Evolutionary conservation across 1,140 invertebrate genomes (phyloP), one percentile per base, ranked within the genome.

Genomic region (Thereuonema tuberculata): DNA sequence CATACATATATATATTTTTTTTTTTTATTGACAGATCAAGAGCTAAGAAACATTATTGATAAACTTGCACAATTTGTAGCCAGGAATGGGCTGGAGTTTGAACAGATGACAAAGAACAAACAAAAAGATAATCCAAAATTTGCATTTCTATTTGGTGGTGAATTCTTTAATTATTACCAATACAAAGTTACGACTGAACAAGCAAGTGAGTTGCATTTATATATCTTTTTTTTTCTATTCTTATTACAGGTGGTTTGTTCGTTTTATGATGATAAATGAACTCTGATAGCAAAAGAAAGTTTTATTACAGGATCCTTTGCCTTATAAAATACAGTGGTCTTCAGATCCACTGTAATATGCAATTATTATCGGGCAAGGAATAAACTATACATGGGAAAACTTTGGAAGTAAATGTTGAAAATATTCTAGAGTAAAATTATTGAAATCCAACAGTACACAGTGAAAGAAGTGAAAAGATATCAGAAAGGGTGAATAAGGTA

Each of bases 11-110:
- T 59, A 24, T n/a, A 43, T 56, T 31, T n/a, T 26, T 48, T 52
- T 46, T n/a, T 57, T 9, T 52, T 31, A 21, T 57, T 67, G 69
- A 49, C 70, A 93, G 92, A 95, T 80, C 84, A 83, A 67, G 92
- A 96, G 70, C 77, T 93, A 65, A 82, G 85, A 65, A 97, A 95
- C 76, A 97, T 98, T 69, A 98, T 99, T 68, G 94, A 98, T 77
- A 97, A 97, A 80, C 76, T 98, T 66, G 95, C 95, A 1, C 89
- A 95, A 72, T 98, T 98, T 82, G 95, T 99, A 58, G 94, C 94
- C 62, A 79, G 94, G 71, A 98, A 98, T 87, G 95, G 95, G 21
- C 92, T 91, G 1, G 93, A 97, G 72, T 98, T 98, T 77, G 95
- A 98, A 77, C 83, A 89, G 71, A 96, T 96, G 84, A 97, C 93